phyloP scores from a whole-genome alignment of 2,888 invertebrate genomes.

The Strigamia transsilvanica region DNA sequence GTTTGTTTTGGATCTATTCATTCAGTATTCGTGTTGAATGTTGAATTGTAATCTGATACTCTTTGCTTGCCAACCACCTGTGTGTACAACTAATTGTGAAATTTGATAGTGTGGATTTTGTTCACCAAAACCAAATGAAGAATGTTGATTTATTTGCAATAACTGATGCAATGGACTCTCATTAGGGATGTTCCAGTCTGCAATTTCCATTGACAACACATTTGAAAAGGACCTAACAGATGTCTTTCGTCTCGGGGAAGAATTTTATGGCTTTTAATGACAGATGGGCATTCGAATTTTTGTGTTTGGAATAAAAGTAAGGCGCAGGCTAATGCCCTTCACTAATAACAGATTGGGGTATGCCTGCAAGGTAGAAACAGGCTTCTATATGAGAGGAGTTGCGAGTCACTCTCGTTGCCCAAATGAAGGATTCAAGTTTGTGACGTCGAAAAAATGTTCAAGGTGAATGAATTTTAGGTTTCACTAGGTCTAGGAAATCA shows the following conservation, averaged over 20 bases:
- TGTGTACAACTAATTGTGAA: neutral
- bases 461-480: slow-evolving; percentile 5
- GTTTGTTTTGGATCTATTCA: neutral
- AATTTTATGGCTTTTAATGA: slow-evolving; percentile 15
- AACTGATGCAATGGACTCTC: too few relatives aligned
- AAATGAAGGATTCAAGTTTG: slow-evolving; percentile 15
- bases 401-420: slow-evolving; percentile 20
- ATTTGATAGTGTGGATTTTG: too few relatives aligned
- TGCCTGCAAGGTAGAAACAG: slow-evolving; percentile 27
- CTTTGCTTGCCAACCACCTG: neutral
- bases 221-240: neutral
- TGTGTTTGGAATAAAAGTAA: slow-evolving; percentile 9
- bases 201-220: too few relatives aligned
- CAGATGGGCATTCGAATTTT: slow-evolving; percentile 40
- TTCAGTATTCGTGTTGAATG: neutral
- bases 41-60: too few relatives aligned
- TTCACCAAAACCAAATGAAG: too few relatives aligned
- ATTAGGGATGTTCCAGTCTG: too few relatives aligned
- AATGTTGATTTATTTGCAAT: too few relatives aligned
- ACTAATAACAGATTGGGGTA: slow-evolving; percentile 43
- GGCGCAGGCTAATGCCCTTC: slow-evolving; percentile 44
- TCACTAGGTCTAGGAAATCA: too few relatives aligned
- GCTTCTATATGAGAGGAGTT: slow-evolving; percentile 9
- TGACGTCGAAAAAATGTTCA: slow-evolving; percentile 29
- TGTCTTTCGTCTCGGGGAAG: neutral